Base-by-base conservation (phyloP, 2,888 invertebrate species). In the Meandrusa payeni region DNA sequence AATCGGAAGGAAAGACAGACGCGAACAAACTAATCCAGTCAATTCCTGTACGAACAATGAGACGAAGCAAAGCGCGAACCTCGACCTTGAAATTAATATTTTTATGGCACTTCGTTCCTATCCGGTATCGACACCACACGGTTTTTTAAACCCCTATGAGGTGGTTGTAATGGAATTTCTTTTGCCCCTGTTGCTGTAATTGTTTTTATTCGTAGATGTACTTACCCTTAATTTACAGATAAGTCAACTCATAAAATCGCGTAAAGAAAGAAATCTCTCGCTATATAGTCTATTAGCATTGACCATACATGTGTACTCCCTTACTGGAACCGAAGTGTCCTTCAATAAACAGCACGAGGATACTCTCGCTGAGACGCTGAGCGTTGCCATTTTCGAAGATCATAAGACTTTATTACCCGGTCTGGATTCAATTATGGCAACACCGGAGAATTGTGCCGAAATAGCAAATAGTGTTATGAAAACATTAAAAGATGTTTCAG, bases 301-400 rank as follows among this genome's bases (percentile, higher is more conserved):
- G 9, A 66, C 92, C 2, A 82, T 91, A 19, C 88, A 91, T 56
- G 71, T 92, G 0, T 93, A 91, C 59, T 90, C 92, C 0, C 64
- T 93, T 11, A 85, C 87, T 28, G 92, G 92, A 0, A 89, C 81
- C 0, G 90, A 91, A 47, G 81, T 90, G 3, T 68, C 76, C 0
- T 91, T 91, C 56, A 75, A 89, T 1, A 61, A 72, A 6, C 70
- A 81, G 28, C 90, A 91, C 49, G 89, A 90, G 57, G 76, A 80
- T 6, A 71, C 69, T 2, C 64, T 91, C 0, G 65, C 77, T 33
- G 79, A 81, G 34, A 73, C 89, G 0, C 65, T 92, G 2, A 77
- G 80, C 33, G 85, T 83, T 31, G 91, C 91, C 41, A 76, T 93
- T 55, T 88, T 86, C 38, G 89, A 91, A 57, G 91, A 92, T 51